Conservation (phyloP, 2,888 invertebrate genomes). For the Hypomecis atomaria region DNA sequence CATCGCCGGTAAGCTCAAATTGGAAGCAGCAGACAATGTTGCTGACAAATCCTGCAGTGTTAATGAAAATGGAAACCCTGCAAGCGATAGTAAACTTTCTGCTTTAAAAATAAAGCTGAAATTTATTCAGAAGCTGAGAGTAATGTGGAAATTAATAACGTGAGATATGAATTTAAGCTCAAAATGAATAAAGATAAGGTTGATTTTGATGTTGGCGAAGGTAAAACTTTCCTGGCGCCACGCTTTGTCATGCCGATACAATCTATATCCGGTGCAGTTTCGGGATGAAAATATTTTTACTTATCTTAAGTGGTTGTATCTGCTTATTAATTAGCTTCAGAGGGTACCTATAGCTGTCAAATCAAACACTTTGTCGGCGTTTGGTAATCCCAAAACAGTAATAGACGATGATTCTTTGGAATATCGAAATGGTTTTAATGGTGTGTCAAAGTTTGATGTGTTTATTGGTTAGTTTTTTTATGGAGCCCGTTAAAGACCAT, state of each 20-base stretch:
- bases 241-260: conserved; percentile 82
- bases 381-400: conserved; percentile 54
- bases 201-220: conserved; percentile 35
- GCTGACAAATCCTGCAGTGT: conserved; percentile 68
- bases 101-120: conserved; percentile 43
- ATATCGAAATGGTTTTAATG: conserved; percentile 56
- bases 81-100: conserved; percentile 52
- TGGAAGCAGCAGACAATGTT: conserved; percentile 42
- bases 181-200: conserved; percentile 34
- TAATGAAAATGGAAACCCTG: conserved; percentile 51
- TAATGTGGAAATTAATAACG: conserved; percentile 44
- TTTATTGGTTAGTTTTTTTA: conserved; percentile 25
- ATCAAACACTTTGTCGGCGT: conserved; percentile 80
- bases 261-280: conserved; percentile 84
- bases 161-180: conserved; percentile 42
- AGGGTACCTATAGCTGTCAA: conserved; percentile 79
- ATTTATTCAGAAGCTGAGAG: conserved; percentile 38
- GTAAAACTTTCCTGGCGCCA: conserved; percentile 72
- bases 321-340: conserved; percentile 83
- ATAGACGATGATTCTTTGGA: conserved; percentile 77
- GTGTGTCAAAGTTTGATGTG: conserved; percentile 51
- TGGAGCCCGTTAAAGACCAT: conserved; percentile 9
- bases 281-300: conserved; percentile 84
- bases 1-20: conserved; percentile 32
- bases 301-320: conserved; percentile 85